Evolutionary conservation across 1,140 invertebrate genomes (phyloP), one percentile per base, ranked within the genome.

Genomic region (Globodera ellingtonae): DNA sequence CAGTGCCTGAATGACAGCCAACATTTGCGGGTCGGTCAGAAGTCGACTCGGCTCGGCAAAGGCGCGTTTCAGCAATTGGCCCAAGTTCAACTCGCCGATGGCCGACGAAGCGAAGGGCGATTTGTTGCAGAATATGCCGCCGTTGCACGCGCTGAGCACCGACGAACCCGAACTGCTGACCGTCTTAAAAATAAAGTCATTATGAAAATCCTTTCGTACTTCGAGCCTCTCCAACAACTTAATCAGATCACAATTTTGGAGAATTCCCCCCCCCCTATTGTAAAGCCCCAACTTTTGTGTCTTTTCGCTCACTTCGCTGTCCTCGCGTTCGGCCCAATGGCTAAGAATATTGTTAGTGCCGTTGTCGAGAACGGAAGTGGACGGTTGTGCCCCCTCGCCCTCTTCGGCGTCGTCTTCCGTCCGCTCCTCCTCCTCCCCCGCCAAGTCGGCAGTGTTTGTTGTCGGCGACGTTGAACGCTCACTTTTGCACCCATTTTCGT

Each of bases 71-170:
- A 70, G 67, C 67, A 70, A n/a, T 18, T 70, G 67, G 21, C 67
- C 67, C 24, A 70, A 18, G 67, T 70, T 70, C 67, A 70, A 21
- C 67, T 70, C 67, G 67, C 67, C 67, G 46, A 70, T 35, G 67
- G 67, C 56, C 5, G 56, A 70, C 9, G 67, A 70, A 47, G 67
- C 67, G 24, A 47, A 70, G 13, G 67, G 24, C 67, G 67, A 70
- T 24, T 8, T 15, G 6, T 35, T 44, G 15, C 24, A 44, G 21
- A 35, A 70, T 10, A 70, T 70, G 0, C 67, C 67, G 67, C 67
- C 67, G 9, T 24, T 24, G 15, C 15, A 10, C 5, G 0, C 56
- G 13, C 56, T 15, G 15, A 59, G 15, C 56, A 18, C 56, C 18
- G 21, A 70, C 21, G 67, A 70, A 10, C 67, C 67, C 9, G 9